Percentiles rank a stretch among this genome's conserved stretches.
phyloP scores from a whole-genome alignment of 2,113 vertebrate species.

The Prietella phreatophila region DNA sequence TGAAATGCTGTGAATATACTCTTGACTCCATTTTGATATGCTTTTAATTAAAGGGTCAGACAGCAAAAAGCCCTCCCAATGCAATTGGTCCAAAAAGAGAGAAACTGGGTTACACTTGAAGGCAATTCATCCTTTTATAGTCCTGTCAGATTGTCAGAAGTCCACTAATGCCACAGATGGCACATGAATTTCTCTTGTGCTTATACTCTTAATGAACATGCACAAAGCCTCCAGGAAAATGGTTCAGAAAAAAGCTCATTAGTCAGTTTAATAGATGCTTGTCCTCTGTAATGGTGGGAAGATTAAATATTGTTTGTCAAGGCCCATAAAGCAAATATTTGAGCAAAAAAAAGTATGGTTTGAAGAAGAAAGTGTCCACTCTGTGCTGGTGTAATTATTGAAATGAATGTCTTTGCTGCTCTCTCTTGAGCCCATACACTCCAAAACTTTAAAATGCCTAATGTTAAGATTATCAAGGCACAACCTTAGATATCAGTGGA shows the following conservation, averaged over 20 bases:
- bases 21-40: conserved; percentile 25
- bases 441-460: conserved; percentile 13
- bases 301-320: conserved; percentile 54
- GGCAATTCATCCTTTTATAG: conserved; percentile 56
- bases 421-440: conserved; percentile 19
- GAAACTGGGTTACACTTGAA: conserved; percentile 48
- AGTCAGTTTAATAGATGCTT: conserved; percentile 62
- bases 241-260: conserved; percentile 63
- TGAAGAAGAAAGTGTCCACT: conserved; percentile 43
- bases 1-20: conserved; percentile 34
- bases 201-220: conserved; percentile 67
- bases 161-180: conserved; percentile 62
- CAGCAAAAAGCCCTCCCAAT: conserved; percentile 40
- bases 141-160: conserved; percentile 64
- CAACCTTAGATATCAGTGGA: background rate
- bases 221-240: conserved; percentile 60
- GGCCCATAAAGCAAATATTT: conserved; percentile 56
- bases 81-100: conserved; percentile 9
- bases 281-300: conserved; percentile 54
- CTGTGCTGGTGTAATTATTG: conserved; percentile 11
- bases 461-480: conserved; percentile 28
- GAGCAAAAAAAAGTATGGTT: conserved; percentile 47
- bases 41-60: conserved; percentile 56
- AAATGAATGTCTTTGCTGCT: conserved; percentile 48
- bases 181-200: conserved; percentile 59